Evolutionary conservation across 1,140 invertebrate species (phyloP).

Genomic region (Zeugodacus cucurbitae): DNA sequence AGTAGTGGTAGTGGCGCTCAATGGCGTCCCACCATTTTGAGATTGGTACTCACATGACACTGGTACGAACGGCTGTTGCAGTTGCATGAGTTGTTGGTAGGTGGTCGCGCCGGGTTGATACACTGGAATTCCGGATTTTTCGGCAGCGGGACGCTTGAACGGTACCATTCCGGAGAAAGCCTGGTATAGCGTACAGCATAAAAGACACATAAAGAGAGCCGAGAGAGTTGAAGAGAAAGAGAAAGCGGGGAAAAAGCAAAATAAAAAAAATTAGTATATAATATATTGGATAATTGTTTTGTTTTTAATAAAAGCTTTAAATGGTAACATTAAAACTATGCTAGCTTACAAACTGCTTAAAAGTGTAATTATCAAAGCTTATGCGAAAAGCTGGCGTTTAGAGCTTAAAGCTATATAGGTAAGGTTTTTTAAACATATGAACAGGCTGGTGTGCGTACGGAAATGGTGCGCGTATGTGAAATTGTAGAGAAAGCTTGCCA

Average conservation of each 20-base stretch:
- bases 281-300: neutral
- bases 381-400: neutral
- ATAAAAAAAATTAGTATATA: neutral
- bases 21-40: constrained; percentile 67
- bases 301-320: neutral
- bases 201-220: neutral
- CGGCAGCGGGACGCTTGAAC: constrained; percentile 92
- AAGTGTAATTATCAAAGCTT: neutral
- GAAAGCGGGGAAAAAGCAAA: neutral
- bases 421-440: neutral
- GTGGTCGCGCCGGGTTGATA: constrained; percentile 91
- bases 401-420: neutral
- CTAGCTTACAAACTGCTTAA: constrained; percentile 5
- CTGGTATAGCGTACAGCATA: constrained; percentile 67
- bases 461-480: neutral
- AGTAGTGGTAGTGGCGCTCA: constrained; percentile 63
- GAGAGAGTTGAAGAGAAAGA: neutral
- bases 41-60: constrained; percentile 91
- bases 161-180: constrained; percentile 93
- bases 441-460: neutral
- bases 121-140: constrained; percentile 94
- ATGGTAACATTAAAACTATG: neutral
- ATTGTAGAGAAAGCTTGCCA: neutral
- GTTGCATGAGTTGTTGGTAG: constrained; percentile 95
- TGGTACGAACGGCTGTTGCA: constrained; percentile 92